phyloP scores from a whole-genome alignment of 1,140 invertebrate species.

The Scaptomyza graminum region DNA sequence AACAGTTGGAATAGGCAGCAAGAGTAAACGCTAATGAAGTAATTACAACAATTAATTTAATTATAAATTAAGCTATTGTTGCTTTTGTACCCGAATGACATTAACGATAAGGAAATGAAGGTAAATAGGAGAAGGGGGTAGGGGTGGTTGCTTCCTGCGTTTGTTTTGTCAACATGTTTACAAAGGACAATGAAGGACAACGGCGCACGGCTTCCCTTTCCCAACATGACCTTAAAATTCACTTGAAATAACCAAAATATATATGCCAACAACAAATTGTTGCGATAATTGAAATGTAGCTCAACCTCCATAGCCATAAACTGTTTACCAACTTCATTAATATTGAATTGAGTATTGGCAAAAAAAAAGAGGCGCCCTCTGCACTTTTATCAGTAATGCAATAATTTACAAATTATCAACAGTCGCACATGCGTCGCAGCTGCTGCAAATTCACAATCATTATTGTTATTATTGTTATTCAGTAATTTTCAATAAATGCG shows the following conservation, averaged over 20 bases:
- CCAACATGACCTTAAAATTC: slow-evolving; percentile 17
- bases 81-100: slow-evolving; percentile 45
- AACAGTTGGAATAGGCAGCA: slow-evolving; percentile 41
- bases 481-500: slow-evolving; percentile 40
- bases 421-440: slow-evolving; percentile 11
- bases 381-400: slow-evolving; percentile 38
- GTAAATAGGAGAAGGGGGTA: neutral
- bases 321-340: slow-evolving; percentile 23
- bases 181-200: slow-evolving; percentile 66
- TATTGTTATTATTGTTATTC: slow-evolving; percentile 29
- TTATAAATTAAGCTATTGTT: slow-evolving; percentile 82
- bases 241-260: slow-evolving; percentile 28
- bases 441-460: slow-evolving; percentile 15
- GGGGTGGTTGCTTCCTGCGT: slow-evolving; percentile 8
- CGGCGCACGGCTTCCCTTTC: neutral
- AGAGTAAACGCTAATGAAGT: slow-evolving; percentile 72
- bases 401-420: slow-evolving; percentile 56
- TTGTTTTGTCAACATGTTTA: slow-evolving; percentile 72
- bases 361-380: neutral
- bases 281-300: slow-evolving; percentile 30
- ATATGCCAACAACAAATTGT: slow-evolving; percentile 17
- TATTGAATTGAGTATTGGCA: slow-evolving; percentile 4
- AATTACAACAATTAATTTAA: slow-evolving; percentile 83
- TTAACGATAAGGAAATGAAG: slow-evolving; percentile 37
- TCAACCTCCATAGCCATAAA: neutral